Conservation (phyloP, 2,113 vertebrate genomes). For the Phoxinus phoxinus region DNA sequence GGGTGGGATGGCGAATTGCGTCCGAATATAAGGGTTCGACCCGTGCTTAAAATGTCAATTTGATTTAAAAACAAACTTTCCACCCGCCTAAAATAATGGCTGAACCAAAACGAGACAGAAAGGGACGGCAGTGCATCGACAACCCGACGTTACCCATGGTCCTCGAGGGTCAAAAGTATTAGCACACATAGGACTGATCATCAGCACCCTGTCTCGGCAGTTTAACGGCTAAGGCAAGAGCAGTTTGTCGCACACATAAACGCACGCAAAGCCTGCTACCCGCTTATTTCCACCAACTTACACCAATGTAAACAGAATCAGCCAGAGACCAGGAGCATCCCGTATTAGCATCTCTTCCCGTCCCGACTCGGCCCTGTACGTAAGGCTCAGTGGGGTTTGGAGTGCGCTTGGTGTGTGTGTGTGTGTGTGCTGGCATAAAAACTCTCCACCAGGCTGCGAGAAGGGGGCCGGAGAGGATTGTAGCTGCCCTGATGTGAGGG, state of each 20-base stretch:
- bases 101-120: slow-evolving; percentile 42
- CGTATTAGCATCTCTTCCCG: slow-evolving; percentile 3
- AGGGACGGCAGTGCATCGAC: slow-evolving; percentile 70
- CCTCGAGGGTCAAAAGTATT: slow-evolving; percentile 69
- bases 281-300: slow-evolving; percentile 54
- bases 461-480: slow-evolving; percentile 70
- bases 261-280: background rate
- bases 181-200: slow-evolving; percentile 66
- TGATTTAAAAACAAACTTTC: slow-evolving; percentile 52
- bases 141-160: slow-evolving; percentile 73
- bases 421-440: slow-evolving; percentile 71
- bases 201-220: slow-evolving; percentile 46
- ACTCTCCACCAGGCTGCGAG: slow-evolving; percentile 64
- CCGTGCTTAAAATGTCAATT: background rate
- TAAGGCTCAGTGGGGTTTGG: slow-evolving; percentile 63
- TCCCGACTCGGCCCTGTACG: slow-evolving; percentile 28
- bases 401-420: slow-evolving; percentile 69
- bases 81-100: slow-evolving; percentile 25
- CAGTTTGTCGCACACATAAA: background rate
- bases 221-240: slow-evolving; percentile 34
- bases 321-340: slow-evolving; percentile 49
- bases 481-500: slow-evolving; percentile 80
- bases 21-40: background rate
- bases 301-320: slow-evolving; percentile 74
- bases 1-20: slow-evolving; percentile 43